A percentile compares a stretch with the other conserved stretches of the same genome.
Evolutionary conservation across 2,113 vertebrate genomes (phyloP).

Genomic region (Jaculus jaculus): DNA sequence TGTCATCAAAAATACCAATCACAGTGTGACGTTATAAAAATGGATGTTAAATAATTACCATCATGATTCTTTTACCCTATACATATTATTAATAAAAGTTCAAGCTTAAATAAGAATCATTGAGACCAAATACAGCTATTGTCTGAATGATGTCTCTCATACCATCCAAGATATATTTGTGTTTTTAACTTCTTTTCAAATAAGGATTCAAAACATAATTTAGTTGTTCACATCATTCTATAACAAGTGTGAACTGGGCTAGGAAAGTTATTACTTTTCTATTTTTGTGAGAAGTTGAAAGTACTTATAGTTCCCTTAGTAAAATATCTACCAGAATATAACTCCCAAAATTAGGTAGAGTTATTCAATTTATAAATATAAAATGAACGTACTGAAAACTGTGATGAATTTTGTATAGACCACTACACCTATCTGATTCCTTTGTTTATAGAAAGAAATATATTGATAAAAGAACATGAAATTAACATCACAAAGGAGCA

Average conservation of each 20-base stretch:
- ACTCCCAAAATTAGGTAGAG: background rate
- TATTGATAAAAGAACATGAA: constrained; percentile 30
- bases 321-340: background rate
- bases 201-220: background rate
- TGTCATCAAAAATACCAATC: constrained; percentile 14
- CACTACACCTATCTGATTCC: background rate
- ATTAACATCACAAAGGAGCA: constrained; percentile 39
- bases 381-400: background rate
- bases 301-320: background rate
- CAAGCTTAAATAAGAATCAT: background rate
- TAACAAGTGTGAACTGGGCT: background rate
- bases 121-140: background rate
- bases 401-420: background rate
- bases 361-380: background rate
- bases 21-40: background rate
- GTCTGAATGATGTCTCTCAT: background rate
- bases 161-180: background rate
- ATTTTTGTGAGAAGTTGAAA: background rate
- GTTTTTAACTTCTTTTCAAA: background rate
- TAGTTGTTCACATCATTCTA: background rate
- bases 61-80: background rate
- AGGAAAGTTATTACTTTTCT: background rate
- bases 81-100: background rate
- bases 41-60: constrained; percentile 14
- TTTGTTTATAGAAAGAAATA: constrained; percentile 8